Percentiles rank a stretch among this genome's conserved stretches.
Conservation (phyloP, 2,113 vertebrate genomes). For the Azemiops feae region DNA sequence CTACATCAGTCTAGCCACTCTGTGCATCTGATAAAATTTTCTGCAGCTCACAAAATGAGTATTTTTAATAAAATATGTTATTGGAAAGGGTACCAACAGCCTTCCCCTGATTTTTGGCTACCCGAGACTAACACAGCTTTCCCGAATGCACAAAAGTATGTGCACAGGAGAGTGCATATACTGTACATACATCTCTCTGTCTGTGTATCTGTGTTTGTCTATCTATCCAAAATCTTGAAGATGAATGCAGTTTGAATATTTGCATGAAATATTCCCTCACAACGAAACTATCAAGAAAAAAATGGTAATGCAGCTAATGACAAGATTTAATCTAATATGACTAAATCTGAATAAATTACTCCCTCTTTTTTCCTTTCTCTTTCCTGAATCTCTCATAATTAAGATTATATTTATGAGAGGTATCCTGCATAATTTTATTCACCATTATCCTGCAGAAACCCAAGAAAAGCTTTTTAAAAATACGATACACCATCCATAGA, state of each 20-base stretch:
- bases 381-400: neutral
- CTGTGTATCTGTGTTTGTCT: neutral
- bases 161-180: neutral
- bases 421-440: neutral
- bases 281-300: neutral
- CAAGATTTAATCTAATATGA: neutral
- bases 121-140: neutral
- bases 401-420: neutral
- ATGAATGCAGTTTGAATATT: neutral
- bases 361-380: neutral
- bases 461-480: neutral
- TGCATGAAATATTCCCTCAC: neutral
- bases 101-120: neutral
- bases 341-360: neutral
- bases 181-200: neutral
- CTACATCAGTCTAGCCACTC: neutral
- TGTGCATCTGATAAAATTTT: neutral
- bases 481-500: neutral
- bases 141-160: neutral
- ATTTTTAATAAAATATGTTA: neutral
- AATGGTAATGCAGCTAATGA: neutral
- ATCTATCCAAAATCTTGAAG: neutral
- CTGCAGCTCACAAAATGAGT: neutral
- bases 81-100: neutral
- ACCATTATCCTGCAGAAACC: neutral